Percentiles rank a stretch among this genome's conserved stretches.
Conservation (phyloP, 2,888 invertebrate genomes). For the Troides aeacus region DNA sequence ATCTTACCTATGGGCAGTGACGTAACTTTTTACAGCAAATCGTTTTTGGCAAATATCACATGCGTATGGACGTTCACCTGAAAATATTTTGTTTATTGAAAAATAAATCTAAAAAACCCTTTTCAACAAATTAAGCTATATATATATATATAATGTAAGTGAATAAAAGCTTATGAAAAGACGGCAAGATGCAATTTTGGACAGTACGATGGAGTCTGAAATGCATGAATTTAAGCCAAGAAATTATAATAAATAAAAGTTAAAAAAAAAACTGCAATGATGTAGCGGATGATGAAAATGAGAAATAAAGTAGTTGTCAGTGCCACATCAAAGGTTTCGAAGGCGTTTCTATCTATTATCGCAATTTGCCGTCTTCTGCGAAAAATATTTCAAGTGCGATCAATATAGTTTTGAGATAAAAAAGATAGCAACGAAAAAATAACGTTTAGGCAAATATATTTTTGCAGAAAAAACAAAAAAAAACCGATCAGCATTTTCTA, state of each 20-base stretch:
- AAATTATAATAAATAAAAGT: slow-evolving; percentile 61
- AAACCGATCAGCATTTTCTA: slow-evolving; percentile 7
- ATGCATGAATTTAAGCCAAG: slow-evolving; percentile 67
- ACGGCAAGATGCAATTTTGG: slow-evolving; percentile 78
- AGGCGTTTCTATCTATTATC: slow-evolving; percentile 50
- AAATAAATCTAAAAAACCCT: neutral
- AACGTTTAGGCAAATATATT: slow-evolving; percentile 4
- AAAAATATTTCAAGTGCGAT: slow-evolving; percentile 38
- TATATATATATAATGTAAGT: slow-evolving; percentile 42
- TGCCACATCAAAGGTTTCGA: slow-evolving; percentile 72
- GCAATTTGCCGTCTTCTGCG: slow-evolving; percentile 76
- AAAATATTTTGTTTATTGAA: slow-evolving; percentile 30
- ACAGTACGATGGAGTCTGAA: slow-evolving; percentile 66
- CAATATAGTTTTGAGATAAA: slow-evolving; percentile 34
- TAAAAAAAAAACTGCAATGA: slow-evolving; percentile 63
- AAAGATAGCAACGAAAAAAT: neutral
- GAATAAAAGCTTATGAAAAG: slow-evolving; percentile 66
- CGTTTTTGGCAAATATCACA: slow-evolving; percentile 90
- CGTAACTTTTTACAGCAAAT: slow-evolving; percentile 90
- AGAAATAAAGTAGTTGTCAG: slow-evolving; percentile 64
- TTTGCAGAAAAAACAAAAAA: neutral
- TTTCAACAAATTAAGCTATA: neutral
- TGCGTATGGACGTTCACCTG: slow-evolving; percentile 87
- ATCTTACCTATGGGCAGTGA: slow-evolving; percentile 85
- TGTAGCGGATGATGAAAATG: slow-evolving; percentile 60